phyloP scores from a whole-genome alignment of 2,113 vertebrate genomes.

The Sinocyclocheilus anophthalmus region DNA sequence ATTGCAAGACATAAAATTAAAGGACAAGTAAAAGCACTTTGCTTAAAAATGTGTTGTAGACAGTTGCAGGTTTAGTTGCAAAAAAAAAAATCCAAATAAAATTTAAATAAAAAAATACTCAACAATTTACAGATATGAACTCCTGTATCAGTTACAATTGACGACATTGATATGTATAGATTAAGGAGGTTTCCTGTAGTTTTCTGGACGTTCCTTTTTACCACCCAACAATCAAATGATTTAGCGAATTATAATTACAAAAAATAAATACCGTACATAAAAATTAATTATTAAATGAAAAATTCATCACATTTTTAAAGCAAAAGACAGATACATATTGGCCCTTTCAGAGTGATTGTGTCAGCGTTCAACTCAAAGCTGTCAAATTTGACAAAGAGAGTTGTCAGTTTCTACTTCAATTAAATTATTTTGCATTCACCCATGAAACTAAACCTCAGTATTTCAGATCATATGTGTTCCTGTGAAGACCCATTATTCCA shows the following conservation, averaged over 20 bases:
- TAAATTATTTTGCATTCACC: neutral
- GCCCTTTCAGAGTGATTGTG: conserved; percentile 31
- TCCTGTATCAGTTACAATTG: conserved; percentile 45
- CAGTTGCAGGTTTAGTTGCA: neutral
- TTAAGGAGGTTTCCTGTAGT: conserved; percentile 38
- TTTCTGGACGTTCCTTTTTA: neutral
- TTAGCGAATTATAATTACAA: neutral
- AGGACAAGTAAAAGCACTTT: conserved; percentile 7
- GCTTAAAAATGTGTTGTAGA: neutral
- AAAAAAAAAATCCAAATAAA: neutral
- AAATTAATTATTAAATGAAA: neutral
- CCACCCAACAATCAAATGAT: conserved; percentile 21
- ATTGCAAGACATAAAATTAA: conserved; percentile 17
- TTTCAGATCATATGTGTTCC: neutral
- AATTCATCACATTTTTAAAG: neutral
- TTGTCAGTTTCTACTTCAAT: neutral
- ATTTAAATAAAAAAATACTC: neutral
- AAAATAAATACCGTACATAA: neutral
- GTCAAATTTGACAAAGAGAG: neutral
- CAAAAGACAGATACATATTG: conserved; percentile 26
- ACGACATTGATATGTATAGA: conserved; percentile 52
- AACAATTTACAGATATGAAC: conserved; percentile 32
- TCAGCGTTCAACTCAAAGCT: conserved; percentile 10
- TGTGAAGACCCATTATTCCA: conserved; percentile 21
- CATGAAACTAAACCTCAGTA: neutral